Evolutionary conservation across 2,888 invertebrate species (phyloP).

Genomic region (Rotaria sp.): DNA sequence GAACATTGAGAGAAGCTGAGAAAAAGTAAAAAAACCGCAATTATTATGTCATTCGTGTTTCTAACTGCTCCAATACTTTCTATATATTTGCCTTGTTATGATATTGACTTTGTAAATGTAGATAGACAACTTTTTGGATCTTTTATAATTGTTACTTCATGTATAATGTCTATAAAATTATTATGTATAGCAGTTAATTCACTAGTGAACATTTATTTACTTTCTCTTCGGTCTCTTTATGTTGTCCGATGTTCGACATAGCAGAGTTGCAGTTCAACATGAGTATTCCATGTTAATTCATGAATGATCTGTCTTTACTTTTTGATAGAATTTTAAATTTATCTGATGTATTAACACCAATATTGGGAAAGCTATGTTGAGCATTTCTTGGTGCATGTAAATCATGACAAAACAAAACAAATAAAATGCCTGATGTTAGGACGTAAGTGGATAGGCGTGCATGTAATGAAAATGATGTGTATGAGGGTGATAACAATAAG

Average conservation of each 20-base stretch:
- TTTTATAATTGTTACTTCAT: neutral
- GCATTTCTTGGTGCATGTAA: neutral
- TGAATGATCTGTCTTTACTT: neutral
- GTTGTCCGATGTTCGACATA: neutral
- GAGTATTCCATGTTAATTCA: neutral
- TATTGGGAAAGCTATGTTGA: neutral
- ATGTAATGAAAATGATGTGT: neutral
- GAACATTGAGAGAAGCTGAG: too few species aligned
- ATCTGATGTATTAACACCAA: neutral
- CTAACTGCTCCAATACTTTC: neutral
- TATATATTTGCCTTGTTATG: neutral
- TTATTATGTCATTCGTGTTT: neutral
- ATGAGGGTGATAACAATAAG: neutral
- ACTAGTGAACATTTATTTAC: neutral
- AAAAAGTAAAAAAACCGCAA: too few species aligned
- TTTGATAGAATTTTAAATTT: neutral
- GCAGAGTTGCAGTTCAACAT: neutral
- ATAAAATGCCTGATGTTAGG: neutral
- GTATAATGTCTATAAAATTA: neutral
- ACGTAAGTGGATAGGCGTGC: neutral
- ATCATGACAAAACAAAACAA: neutral
- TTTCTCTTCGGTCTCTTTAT: neutral
- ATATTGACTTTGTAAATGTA: neutral
- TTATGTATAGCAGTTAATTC: neutral
- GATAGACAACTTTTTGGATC: neutral